These are phyloP conservation scores for Euglossa dilemma DNA, from an alignment of 1,140 invertebrate species.

Conservation along the genomic window DNA sequence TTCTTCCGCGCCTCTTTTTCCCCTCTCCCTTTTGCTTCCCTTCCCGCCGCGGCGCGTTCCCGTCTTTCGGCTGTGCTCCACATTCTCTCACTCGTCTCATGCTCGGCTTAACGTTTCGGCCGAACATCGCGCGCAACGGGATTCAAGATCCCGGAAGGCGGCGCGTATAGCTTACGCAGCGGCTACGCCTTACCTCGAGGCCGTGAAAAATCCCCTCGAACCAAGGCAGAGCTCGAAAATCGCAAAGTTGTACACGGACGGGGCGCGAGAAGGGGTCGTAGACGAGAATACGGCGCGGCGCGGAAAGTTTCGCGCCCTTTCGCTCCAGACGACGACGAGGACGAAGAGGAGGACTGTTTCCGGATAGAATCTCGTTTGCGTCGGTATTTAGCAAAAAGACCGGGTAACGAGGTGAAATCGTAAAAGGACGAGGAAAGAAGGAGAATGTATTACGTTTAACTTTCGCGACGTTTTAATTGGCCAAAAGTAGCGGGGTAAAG, in stretches of 20 bases:
- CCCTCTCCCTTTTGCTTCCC: conserved; percentile 9
- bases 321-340: background rate
- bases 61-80: conserved; percentile 44
- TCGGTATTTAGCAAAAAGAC: background rate
- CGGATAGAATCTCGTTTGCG: conserved; percentile 15
- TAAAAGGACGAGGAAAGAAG: conserved; percentile 19
- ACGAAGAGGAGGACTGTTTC: background rate
- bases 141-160: background rate
- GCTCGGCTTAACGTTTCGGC: conserved; percentile 8
- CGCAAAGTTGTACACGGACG: background rate
- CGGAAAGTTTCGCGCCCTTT: background rate
- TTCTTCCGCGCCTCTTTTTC: conserved; percentile 53
- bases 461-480: conserved; percentile 65
- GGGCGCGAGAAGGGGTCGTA: background rate
- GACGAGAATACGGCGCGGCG: background rate
- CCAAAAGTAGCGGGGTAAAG: conserved; percentile 39
- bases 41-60: background rate
- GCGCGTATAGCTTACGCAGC: background rate
- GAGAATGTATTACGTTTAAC: conserved; percentile 49
- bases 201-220: background rate
- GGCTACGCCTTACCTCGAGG: background rate
- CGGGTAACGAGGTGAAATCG: conserved; percentile 26
- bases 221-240: background rate
- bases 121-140: background rate
- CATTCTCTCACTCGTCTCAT: conserved; percentile 42